Evolutionary conservation across 2,888 invertebrate species (phyloP), one percentile per base, ranked within the genome.

Genomic region (Mimas tiliae): DNA sequence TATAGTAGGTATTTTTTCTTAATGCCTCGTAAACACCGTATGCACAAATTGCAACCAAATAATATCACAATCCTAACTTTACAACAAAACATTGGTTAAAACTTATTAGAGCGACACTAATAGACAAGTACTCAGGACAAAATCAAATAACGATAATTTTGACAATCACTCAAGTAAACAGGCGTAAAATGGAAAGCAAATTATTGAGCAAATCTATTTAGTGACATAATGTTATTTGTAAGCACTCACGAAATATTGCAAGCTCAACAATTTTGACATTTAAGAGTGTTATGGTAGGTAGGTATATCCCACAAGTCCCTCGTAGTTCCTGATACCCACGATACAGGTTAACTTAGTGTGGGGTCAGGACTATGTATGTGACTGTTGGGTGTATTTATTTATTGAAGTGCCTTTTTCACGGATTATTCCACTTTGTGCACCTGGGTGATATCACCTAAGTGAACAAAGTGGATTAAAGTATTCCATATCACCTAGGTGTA

Each of bases 151-250:
- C 58, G 51, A 66, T 47, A 51, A 53, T 67, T 67, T 64, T 67
- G 62, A 63, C 64, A 67, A 51, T 51, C 64, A 55, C 58, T 67
- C 62, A 62, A 33, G 64, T 67, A 73, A 72, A 76, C 73, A 70
- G 72, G 72, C 78, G 74, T 75, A 71, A 80, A 80, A 74, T 73
- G 68, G 72, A 81, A 79, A 77, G 76, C 72, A 72, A 76, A 71
- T 66, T 65, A 70, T 76, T 75, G 75, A 72, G 74, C 51, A 77
- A 79, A 74, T 69, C 58, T 52, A 68, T 45, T 66, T 47, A 66
- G 53, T 81, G 75, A 77, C 73, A 79, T 78, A 78, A 79, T 70
- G 66, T 68, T 70, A 63, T 34, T 51, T 50, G 50, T 47, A 66
- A 70, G 62, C 67, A 62, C 69, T 72, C 72, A 71, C 69, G 70